phyloP scores from a whole-genome alignment of 2,113 vertebrate genomes.

The Lepus americanus region DNA sequence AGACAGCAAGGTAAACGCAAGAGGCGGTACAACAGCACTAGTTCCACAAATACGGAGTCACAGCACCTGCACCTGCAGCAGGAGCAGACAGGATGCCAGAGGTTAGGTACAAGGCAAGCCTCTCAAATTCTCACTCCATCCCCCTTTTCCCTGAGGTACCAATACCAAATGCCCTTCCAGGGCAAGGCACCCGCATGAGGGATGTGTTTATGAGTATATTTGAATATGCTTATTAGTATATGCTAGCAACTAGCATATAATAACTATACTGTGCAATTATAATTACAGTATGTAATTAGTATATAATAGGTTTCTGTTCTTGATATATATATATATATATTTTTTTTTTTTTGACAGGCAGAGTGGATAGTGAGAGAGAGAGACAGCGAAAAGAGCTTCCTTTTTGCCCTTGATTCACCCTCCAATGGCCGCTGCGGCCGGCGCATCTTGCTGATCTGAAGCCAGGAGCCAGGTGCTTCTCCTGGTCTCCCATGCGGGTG shows the following conservation, averaged over 20 bases:
- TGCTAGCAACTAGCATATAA: background rate
- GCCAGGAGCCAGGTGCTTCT: too few relatives aligned
- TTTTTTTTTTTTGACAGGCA: too few relatives aligned
- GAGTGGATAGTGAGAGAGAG: too few relatives aligned
- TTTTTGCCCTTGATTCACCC: too few relatives aligned
- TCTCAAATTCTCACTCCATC: background rate
- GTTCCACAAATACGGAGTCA: constrained; percentile 15
- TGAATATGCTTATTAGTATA: background rate
- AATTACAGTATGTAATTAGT: too few relatives aligned
- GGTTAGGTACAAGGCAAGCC: background rate
- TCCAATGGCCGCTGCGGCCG: too few relatives aligned
- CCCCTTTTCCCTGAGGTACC: background rate
- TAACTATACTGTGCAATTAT: too few relatives aligned
- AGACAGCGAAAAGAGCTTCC: too few relatives aligned
- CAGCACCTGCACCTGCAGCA: background rate
- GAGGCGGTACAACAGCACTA: background rate
- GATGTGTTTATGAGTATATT: background rate
- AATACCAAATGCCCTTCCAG: background rate
- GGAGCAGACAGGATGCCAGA: background rate
- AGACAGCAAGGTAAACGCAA: background rate
- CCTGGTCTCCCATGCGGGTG: too few relatives aligned
- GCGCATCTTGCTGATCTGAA: too few relatives aligned
- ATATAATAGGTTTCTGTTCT: too few relatives aligned
- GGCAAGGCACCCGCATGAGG: background rate
- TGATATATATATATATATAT: too few relatives aligned